These are phyloP conservation scores for Microcebus tavaratra DNA, from an alignment of 2,113 vertebrate species.

Conservation along the genomic window DNA sequence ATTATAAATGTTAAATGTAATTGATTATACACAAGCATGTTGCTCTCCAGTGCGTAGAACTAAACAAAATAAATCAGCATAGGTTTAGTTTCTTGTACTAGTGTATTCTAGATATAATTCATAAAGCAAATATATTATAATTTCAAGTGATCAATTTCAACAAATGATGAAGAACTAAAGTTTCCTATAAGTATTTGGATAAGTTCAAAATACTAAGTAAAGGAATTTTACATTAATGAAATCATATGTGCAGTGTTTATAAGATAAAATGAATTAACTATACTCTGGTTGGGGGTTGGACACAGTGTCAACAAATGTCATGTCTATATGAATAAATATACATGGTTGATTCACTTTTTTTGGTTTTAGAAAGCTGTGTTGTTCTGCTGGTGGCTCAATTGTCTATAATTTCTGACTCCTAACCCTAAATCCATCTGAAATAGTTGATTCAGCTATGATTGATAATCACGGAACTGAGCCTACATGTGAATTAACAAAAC, in stretches of 20 bases:
- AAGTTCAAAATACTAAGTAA: not conserved
- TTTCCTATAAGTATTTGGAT: not conserved
- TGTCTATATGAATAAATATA: not conserved
- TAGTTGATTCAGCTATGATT: not conserved
- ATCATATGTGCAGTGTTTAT: not conserved
- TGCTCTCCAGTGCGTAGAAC: not conserved
- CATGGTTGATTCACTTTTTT: not conserved
- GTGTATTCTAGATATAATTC: not conserved
- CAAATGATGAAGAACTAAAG: not conserved
- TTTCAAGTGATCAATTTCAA: conserved; percentile 21
- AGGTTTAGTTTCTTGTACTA: not conserved
- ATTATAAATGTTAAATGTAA: not conserved
- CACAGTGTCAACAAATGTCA: not conserved
- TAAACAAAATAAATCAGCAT: not conserved
- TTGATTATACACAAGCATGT: not conserved
- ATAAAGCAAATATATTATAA: not conserved
- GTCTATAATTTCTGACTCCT: not conserved
- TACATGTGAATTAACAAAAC: not conserved
- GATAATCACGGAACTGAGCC: not conserved
- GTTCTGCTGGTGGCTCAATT: not conserved
- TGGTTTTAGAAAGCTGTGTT: conserved; percentile 13
- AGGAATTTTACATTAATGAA: not conserved
- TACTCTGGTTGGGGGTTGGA: not conserved
- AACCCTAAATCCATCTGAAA: not conserved
- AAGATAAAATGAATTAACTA: not conserved